A percentile compares a stretch with the other conserved stretches of the same genome.
phyloP scores from a whole-genome alignment of 2,113 vertebrate genomes.

The Trochalopteron elliotii region DNA sequence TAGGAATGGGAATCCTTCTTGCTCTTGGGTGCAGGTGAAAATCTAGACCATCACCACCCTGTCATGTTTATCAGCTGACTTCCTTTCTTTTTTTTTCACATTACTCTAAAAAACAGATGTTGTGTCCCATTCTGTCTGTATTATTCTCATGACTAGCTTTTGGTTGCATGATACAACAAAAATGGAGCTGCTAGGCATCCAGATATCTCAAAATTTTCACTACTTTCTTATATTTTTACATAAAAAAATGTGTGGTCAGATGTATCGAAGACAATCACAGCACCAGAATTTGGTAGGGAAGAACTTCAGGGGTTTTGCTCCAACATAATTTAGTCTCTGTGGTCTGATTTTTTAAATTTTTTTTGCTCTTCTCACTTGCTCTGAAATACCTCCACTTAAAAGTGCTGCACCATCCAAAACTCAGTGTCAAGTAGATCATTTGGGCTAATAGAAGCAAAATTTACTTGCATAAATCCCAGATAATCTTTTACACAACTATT shows the following conservation, averaged over 20 bases:
- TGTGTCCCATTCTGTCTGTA: not conserved
- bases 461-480: not conserved
- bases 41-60: not conserved
- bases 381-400: not conserved
- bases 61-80: fast-evolving
- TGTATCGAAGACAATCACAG: not conserved
- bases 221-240: not conserved
- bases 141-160: not conserved
- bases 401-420: not conserved
- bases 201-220: not conserved
- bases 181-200: not conserved
- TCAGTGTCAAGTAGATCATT: not conserved
- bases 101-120: not conserved
- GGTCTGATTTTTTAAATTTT: not conserved
- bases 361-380: not conserved
- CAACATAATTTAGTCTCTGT: not conserved
- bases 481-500: not conserved
- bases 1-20: not conserved
- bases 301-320: not conserved
- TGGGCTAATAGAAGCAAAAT: not conserved
- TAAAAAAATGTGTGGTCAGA: not conserved
- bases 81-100: not conserved
- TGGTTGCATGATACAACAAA: not conserved
- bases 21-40: not conserved
- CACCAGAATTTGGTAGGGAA: not conserved